Conservation (phyloP, 2,888 invertebrate species). For the Parascotia fuliginaria region DNA sequence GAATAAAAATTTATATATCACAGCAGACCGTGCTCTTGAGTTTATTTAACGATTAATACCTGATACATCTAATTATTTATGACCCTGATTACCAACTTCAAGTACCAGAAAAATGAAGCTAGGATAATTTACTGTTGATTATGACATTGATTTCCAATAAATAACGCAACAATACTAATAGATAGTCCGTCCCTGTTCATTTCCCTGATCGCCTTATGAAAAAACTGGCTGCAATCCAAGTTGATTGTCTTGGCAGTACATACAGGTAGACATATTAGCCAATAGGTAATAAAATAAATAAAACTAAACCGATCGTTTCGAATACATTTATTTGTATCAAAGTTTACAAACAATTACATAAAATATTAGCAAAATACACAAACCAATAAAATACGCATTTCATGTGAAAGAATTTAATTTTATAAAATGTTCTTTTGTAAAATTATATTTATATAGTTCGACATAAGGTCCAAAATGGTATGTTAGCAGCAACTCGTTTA, state of each 20-base stretch:
- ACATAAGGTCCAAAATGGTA: slow-evolving; percentile 15
- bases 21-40: too few relatives aligned
- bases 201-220: slow-evolving; percentile 38
- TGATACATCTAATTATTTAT: too few relatives aligned
- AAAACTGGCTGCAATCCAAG: slow-evolving; percentile 59
- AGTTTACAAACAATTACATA: slow-evolving; percentile 60
- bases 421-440: slow-evolving; percentile 16
- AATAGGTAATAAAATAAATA: slow-evolving; percentile 30
- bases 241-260: slow-evolving; percentile 41
- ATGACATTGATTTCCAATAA: too few relatives aligned
- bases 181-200: slow-evolving; percentile 52
- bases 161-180: neutral
- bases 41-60: too few relatives aligned
- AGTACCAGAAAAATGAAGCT: too few relatives aligned
- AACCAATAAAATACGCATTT: slow-evolving; percentile 57
- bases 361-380: slow-evolving; percentile 61
- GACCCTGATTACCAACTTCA: too few relatives aligned
- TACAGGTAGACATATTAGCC: slow-evolving; percentile 29
- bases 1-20: too few relatives aligned
- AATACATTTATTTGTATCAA: slow-evolving; percentile 67
- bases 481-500: slow-evolving; percentile 20
- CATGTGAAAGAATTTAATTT: slow-evolving; percentile 26
- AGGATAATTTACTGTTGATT: too few relatives aligned
- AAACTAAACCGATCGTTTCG: slow-evolving; percentile 38
- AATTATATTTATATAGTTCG: slow-evolving; percentile 20